Percentiles rank a stretch among this genome's conserved stretches.
Evolutionary conservation across 2,113 vertebrate genomes (phyloP).

Genomic region (Alosa alosa): DNA sequence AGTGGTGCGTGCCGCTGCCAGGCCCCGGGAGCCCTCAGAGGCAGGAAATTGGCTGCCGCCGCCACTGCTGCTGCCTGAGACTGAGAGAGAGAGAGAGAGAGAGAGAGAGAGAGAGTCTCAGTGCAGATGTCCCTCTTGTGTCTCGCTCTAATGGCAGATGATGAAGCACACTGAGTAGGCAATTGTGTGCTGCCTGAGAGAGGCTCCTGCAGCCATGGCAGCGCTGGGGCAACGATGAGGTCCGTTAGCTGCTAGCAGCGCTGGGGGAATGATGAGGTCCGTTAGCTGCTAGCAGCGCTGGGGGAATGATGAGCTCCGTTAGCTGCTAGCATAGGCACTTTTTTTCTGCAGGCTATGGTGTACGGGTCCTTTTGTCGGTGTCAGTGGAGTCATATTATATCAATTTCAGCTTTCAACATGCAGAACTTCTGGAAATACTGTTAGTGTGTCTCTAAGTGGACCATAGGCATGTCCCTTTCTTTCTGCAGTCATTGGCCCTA

Average conservation of each 20-base stretch:
- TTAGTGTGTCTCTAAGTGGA: background rate
- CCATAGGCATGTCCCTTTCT: background rate
- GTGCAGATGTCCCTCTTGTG: slow-evolving; percentile 30
- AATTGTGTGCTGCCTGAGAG: background rate
- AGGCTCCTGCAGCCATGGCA: background rate
- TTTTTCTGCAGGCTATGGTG: background rate
- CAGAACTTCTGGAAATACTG: background rate
- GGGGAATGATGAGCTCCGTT: background rate
- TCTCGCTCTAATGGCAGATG: background rate
- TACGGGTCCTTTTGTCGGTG: background rate
- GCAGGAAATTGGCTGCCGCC: slow-evolving; percentile 23
- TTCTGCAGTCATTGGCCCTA: background rate
- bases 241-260: too few relatives aligned
- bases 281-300: background rate
- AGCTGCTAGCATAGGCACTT: background rate
- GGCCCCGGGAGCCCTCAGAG: background rate
- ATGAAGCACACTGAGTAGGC: background rate
- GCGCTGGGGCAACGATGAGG: too few relatives aligned
- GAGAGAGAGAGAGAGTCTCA: too few relatives aligned
- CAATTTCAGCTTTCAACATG: background rate
- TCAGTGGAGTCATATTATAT: background rate
- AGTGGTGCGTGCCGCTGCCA: background rate
- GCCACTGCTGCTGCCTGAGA: background rate
- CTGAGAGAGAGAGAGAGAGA: too few relatives aligned
- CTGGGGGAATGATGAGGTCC: too few relatives aligned